phyloP scores from a whole-genome alignment of 2,797 vertebrate species.

The Typhlichthys eigenmanni region DNA sequence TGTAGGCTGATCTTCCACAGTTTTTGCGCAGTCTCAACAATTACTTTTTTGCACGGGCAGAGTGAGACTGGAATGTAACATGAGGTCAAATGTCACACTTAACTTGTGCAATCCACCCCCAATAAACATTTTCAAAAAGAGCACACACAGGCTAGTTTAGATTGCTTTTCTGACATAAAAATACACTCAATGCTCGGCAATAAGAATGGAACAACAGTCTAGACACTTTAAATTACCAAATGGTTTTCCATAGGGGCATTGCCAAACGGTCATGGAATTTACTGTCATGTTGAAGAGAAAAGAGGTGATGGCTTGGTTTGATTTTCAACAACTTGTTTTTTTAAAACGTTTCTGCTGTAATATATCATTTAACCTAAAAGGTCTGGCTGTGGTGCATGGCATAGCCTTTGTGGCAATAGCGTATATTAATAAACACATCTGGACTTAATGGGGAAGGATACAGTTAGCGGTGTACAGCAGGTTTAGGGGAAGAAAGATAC shows the following conservation, averaged over 20 bases:
- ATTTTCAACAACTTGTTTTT: no score
- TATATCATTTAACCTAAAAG: conserved; percentile 31
- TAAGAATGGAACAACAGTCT: conserved; percentile 35
- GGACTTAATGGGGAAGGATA: background rate
- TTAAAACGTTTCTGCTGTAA: conserved; percentile 23
- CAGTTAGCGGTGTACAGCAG: no score
- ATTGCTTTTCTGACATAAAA: conserved; percentile 12
- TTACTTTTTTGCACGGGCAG: conserved; percentile 4
- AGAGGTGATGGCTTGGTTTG: no score
- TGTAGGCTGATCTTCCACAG: no score
- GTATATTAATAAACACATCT: background rate
- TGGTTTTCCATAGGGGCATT: conserved; percentile 55
- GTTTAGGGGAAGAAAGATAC: no score
- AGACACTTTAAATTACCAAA: conserved; percentile 60
- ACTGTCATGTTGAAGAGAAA: conserved; percentile 32
- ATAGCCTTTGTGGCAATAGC: conserved; percentile 12
- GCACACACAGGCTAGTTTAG: background rate
- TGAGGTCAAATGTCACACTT: conserved; percentile 25
- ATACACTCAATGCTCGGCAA: conserved; percentile 1
- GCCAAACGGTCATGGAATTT: conserved; percentile 60
- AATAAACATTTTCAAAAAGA: background rate
- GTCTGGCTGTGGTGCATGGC: conserved; percentile 28
- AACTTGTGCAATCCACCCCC: background rate
- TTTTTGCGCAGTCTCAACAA: no score
- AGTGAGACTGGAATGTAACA: conserved; percentile 26